Conservation (phyloP, 2,797 vertebrate genomes). For the Malacoraja senta region DNA sequence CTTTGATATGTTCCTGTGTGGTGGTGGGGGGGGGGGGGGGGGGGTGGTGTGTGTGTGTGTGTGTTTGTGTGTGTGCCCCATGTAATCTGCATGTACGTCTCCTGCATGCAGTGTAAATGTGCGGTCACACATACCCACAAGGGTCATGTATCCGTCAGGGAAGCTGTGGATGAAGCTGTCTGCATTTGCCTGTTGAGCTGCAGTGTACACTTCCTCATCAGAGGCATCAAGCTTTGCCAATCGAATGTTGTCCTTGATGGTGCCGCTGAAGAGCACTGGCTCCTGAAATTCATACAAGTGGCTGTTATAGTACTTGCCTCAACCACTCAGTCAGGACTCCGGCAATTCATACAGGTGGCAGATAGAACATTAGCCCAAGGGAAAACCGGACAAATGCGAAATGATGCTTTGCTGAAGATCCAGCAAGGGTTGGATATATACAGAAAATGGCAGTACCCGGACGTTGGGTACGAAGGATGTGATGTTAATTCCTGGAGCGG, state of each 20-base stretch:
- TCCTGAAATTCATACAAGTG: conserved; percentile 59
- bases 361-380: no score
- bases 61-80: no score
- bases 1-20: neutral
- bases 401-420: no score
- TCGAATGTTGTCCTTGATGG: conserved; percentile 90
- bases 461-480: no score
- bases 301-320: neutral
- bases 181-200: conserved; percentile 79
- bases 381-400: no score
- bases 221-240: conserved; percentile 79
- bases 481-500: no score
- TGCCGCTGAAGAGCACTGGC: conserved; percentile 83
- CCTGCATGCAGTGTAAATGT: neutral
- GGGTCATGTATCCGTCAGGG: conserved; percentile 76
- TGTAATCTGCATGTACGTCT: neutral
- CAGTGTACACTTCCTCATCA: conserved; percentile 70
- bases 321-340: conserved; percentile 62
- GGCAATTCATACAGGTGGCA: conserved; percentile 44
- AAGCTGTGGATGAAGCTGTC: conserved; percentile 81
- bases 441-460: no score
- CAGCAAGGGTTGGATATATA: no score
- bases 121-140: conserved; percentile 68
- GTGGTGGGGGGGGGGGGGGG: no score
- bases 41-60: no score